phyloP scores from a whole-genome alignment of 2,113 vertebrate genomes.

The Sclerurus mexicanus region DNA sequence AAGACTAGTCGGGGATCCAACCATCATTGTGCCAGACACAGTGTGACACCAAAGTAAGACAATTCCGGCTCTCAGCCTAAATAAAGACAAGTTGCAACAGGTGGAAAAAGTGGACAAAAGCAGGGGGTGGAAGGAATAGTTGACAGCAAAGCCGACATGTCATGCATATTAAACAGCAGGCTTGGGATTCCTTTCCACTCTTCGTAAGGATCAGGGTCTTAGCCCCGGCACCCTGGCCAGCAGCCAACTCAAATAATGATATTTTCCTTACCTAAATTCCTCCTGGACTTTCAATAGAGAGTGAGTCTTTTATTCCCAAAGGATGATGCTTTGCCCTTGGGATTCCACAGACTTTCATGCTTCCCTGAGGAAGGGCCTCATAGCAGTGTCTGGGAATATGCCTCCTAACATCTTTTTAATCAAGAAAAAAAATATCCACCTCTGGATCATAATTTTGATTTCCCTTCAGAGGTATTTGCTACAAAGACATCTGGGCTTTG shows the following conservation, averaged over 20 bases:
- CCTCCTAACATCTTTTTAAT: neutral
- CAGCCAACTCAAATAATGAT: constrained; percentile 19
- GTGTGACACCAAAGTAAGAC: neutral
- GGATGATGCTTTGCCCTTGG: neutral
- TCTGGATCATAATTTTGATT: neutral
- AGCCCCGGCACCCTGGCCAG: neutral
- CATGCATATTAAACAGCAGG: constrained; percentile 46
- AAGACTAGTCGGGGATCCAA: neutral
- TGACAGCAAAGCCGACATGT: constrained; percentile 29
- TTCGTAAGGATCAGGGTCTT: neutral
- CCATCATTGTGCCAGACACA: neutral
- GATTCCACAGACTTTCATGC: neutral
- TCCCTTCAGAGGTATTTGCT: neutral
- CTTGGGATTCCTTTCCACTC: neutral
- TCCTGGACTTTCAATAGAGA: neutral
- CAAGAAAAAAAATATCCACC: neutral
- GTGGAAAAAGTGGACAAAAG: constrained; percentile 28
- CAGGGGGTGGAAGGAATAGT: constrained; percentile 23
- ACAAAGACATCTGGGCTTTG: neutral
- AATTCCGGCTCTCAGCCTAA: neutral
- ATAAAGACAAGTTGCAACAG: constrained; percentile 45
- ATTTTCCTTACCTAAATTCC: constrained; percentile 39
- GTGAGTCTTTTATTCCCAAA: neutral
- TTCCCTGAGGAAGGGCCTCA: neutral
- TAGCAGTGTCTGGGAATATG: neutral